A percentile compares a stretch with the other conserved stretches of the same genome.
phyloP scores from a whole-genome alignment of 1,140 invertebrate species.

The Tigriopus japonicus region DNA sequence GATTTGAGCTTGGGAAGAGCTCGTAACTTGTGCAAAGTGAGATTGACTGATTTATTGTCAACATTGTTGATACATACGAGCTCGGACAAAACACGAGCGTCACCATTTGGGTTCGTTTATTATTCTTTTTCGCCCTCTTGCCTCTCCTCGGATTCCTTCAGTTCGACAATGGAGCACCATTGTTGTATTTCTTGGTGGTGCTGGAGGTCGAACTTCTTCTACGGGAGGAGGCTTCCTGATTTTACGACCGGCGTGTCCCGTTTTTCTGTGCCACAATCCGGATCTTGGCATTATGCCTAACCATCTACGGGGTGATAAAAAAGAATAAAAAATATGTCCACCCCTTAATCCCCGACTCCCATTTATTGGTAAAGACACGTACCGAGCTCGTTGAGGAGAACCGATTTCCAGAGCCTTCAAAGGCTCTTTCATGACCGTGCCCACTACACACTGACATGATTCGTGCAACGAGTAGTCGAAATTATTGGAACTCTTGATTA shows the following conservation, averaged over 20 bases:
- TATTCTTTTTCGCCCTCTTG: too few relatives aligned
- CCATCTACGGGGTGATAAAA: slow-evolving; percentile 27
- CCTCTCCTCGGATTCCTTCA: not conserved
- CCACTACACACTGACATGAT: slow-evolving; percentile 19
- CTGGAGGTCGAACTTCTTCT: slow-evolving; percentile 17
- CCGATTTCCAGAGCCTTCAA: slow-evolving; percentile 39
- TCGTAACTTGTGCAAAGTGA: too few relatives aligned
- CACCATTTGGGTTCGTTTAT: too few relatives aligned
- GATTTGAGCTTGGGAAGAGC: not conserved
- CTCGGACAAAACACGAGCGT: too few relatives aligned
- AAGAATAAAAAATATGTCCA: too few relatives aligned
- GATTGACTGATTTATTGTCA: too few relatives aligned
- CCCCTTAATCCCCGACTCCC: too few relatives aligned
- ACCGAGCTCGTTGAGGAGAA: slow-evolving; percentile 51
- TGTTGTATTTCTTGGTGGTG: not conserved
- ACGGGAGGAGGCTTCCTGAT: slow-evolving; percentile 43
- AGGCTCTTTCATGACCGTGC: not conserved
- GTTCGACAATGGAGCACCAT: not conserved
- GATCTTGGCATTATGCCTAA: slow-evolving; percentile 70
- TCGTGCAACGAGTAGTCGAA: slow-evolving; percentile 37
- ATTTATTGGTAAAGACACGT: too few relatives aligned
- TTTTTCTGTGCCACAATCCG: slow-evolving; percentile 82
- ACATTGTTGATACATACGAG: too few relatives aligned
- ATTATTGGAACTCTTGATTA: slow-evolving; percentile 23
- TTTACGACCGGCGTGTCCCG: slow-evolving; percentile 70